Base-by-base conservation (phyloP, 2,888 invertebrate species). In the Argynnis bischoffii region DNA sequence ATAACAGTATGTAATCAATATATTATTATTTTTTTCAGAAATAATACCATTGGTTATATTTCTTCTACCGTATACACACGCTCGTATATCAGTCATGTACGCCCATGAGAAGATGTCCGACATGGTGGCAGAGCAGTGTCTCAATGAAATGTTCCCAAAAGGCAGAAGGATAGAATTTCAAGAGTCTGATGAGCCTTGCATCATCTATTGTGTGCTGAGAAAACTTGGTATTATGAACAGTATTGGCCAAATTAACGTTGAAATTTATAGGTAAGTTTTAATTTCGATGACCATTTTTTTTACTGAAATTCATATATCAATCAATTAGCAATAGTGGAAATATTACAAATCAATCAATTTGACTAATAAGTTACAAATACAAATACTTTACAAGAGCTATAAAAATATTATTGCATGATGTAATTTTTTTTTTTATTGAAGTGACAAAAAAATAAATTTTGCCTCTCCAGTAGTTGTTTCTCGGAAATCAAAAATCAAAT, bases 131-230 rank as follows among this genome's bases (percentile, higher is more conserved):
- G 77, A 85, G 31, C 86, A 89, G 66, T 92, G 92, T 68, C 81
- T 90, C 21, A 82, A 59, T 61, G 90, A 90, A 66, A 92, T 92
- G 91, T 92, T 80, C 66, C 89, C 91, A 0, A 87, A 81, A 66
- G 76, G 78, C 21, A 88, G 82, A 55, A 80, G 77, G 16, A 69
- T 87, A 2, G 86, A 88, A 2, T 72, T 92, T 26, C 86, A 90
- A 67, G 90, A 90, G 71, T 90, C 90, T 0, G 92, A 92, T 35
- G 90, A 88, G 64, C 77, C 90, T 0, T 92, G 92, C 74, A 88
- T 92, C 71, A 90, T 92, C 67, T 90, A 84, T 76, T 92, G 92
- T 67, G 91, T 92, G 0, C 77, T 91, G 35, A 90, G 81, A 77
- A 90, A 90, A 73, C 83, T 92, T 13, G 90, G 90, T 3, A 90